These are phyloP conservation scores for Onychostruthus taczanowskii DNA, from an alignment of 2,113 vertebrate genomes.

Conservation along the genomic window DNA sequence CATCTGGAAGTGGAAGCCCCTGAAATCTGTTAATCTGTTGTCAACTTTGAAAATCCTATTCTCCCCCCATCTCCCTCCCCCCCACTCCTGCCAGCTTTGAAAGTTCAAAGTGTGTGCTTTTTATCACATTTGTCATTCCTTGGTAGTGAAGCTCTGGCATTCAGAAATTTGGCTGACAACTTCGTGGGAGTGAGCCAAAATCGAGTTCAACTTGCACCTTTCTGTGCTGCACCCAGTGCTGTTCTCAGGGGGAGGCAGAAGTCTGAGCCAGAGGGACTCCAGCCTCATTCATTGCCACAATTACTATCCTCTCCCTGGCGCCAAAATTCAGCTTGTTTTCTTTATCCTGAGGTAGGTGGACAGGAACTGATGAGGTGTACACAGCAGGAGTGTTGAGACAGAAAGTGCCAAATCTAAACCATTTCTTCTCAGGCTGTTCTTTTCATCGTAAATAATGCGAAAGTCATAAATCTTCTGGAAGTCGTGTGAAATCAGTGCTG, in stretches of 20 bases:
- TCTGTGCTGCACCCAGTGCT: neutral
- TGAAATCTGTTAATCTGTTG: constrained; percentile 58
- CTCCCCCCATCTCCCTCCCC: neutral
- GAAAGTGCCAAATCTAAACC: neutral
- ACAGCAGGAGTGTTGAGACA: neutral
- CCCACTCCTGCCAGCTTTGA: constrained; percentile 10
- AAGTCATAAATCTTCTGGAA: neutral
- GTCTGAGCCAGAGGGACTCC: neutral
- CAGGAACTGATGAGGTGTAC: neutral
- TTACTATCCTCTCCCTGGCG: neutral
- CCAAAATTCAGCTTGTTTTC: neutral
- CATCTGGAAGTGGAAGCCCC: constrained; percentile 48
- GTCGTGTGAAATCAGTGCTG: neutral
- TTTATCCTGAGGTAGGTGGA: neutral
- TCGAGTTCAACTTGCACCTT: constrained; percentile 33
- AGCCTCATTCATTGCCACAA: neutral
- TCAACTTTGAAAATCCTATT: constrained; percentile 7
- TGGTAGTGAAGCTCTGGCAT: constrained; percentile 34
- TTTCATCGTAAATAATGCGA: neutral
- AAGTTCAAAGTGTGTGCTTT: constrained; percentile 14
- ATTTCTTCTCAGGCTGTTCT: neutral
- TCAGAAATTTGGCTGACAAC: constrained; percentile 37
- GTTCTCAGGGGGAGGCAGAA: neutral
- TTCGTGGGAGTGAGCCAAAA: constrained; percentile 37
- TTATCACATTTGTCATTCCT: constrained; percentile 61